Base-by-base conservation (phyloP, 2,797 vertebrate genomes). In the Enteromius mattozi region DNA sequence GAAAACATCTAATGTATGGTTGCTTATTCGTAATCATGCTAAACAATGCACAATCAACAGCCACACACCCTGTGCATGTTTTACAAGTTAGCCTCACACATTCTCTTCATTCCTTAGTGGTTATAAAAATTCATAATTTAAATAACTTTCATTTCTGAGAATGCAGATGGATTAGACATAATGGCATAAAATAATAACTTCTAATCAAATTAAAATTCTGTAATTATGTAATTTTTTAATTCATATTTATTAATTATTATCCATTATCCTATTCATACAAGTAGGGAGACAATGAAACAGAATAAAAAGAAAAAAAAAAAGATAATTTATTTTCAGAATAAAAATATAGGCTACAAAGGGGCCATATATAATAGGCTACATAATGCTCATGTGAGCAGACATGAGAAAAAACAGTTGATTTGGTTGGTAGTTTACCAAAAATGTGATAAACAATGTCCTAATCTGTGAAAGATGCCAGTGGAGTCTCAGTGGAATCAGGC, bases 1-100 rank as follows among this genome's bases (percentile, higher is more conserved):
- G 91, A 92, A 56, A 82, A 1, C 68, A 10, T 63, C 19, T 14
- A 49, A 33, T 65, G 16, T 54, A 14, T 81, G 17, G 17, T 68
- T 59, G 40, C 7, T 83, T 33, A 30, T 30, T 61, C 17, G 49
- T 72, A n/a, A 61, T 69, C 13, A 2, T 84, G 63, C 13, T 71
- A 14, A 54, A 49, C 37, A 68, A 21, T 35, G 2, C 35, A 74
- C 12, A 17, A 47, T 19, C 40, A 19, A 12, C 35, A 17, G 16
- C 19, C 13, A 78, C 45, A 76, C 24, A 45, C 17, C 47, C 47
- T 76, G 19, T 16, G 6, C 24, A 8, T 6, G 40, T 30, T 45
- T 35, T 12, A n/a, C 30, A 78, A 33, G 8, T 35, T 7, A 51
- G 12, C 30, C 6, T 19, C 35, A 30, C 13, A 16, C 12, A 42